Evolutionary conservation across 2,113 vertebrate species (phyloP).

Genomic region (Oncorhynchus kisutch): DNA sequence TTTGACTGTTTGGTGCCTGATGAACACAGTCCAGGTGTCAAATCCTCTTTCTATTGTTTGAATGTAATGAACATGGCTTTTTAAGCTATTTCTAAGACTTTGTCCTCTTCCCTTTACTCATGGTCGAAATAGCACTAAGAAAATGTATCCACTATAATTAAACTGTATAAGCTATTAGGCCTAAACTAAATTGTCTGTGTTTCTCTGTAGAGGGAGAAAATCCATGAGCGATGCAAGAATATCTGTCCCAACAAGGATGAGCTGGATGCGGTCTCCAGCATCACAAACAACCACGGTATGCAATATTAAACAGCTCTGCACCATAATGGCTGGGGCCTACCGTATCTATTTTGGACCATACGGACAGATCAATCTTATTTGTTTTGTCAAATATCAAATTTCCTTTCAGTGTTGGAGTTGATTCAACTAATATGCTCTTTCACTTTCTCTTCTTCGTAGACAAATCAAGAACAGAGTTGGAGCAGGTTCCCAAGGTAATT

Average conservation of each 20-base stretch:
- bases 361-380: not conserved
- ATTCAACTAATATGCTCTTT: not conserved
- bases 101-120: too few relatives aligned
- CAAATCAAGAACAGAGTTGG: conserved; percentile 94
- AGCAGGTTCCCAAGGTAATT: conserved; percentile 97
- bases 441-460: conserved; percentile 73
- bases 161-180: too few relatives aligned
- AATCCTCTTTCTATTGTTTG: too few relatives aligned
- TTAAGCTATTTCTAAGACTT: too few relatives aligned
- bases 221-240: conserved; percentile 88
- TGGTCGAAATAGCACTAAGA: too few relatives aligned
- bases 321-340: not conserved
- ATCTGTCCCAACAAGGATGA: conserved; percentile 88
- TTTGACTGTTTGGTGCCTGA: too few relatives aligned
- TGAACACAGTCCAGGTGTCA: too few relatives aligned
- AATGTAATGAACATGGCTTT: too few relatives aligned
- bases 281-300: conserved; percentile 81
- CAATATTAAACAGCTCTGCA: conserved; percentile 34
- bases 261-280: conserved; percentile 75
- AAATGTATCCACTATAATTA: too few relatives aligned
- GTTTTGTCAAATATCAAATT: not conserved
- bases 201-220: conserved; percentile 83
- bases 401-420: not conserved
- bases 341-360: too few relatives aligned
- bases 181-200: not conserved